These are phyloP conservation scores for Bostrychus sinensis DNA, from an alignment of 2,113 vertebrate genomes.

Conservation along the genomic window DNA sequence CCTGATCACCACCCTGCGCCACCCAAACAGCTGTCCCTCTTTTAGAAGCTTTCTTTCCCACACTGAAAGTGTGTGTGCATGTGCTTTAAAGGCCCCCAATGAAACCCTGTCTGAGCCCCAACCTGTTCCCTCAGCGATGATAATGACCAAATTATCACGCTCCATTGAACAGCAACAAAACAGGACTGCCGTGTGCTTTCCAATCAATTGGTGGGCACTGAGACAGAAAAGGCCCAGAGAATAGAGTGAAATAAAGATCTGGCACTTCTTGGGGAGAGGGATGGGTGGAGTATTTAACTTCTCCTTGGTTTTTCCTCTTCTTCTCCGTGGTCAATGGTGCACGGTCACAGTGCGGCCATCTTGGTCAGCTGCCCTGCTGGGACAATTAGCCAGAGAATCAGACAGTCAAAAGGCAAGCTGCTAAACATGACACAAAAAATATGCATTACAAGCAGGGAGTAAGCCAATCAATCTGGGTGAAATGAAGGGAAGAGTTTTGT, in stretches of 20 bases:
- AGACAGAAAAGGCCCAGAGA: slow-evolving; percentile 69
- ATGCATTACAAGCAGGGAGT: slow-evolving; percentile 33
- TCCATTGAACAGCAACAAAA: slow-evolving; percentile 94
- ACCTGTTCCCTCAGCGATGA: slow-evolving; percentile 93
- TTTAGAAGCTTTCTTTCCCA: slow-evolving; percentile 92
- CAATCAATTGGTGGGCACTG: slow-evolving; percentile 83
- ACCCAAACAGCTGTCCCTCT: slow-evolving; percentile 92
- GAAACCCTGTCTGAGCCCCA: slow-evolving; percentile 95
- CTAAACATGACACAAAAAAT: slow-evolving; percentile 62
- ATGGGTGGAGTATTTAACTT: slow-evolving; percentile 71
- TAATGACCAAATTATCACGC: slow-evolving; percentile 98
- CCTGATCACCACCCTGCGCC: slow-evolving; percentile 56
- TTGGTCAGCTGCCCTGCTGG: slow-evolving; percentile 93
- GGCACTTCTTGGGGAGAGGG: slow-evolving; percentile 83
- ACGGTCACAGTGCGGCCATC: slow-evolving; percentile 79
- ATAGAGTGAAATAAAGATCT: slow-evolving; percentile 77
- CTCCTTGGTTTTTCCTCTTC: slow-evolving; percentile 62
- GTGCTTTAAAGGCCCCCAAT: slow-evolving; percentile 83
- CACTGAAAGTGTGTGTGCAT: slow-evolving; percentile 70
- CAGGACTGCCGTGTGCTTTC: slow-evolving; percentile 91
- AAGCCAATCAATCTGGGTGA: slow-evolving; percentile 12
- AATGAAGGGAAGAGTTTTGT: slow-evolving; percentile 1
- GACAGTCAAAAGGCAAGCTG: slow-evolving; percentile 84
- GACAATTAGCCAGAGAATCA: slow-evolving; percentile 94
- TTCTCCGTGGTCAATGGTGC: slow-evolving; percentile 54